Percentiles rank a stretch among this genome's conserved stretches.
Evolutionary conservation across 2,888 invertebrate genomes (phyloP).

Genomic region (Oithona nana): DNA sequence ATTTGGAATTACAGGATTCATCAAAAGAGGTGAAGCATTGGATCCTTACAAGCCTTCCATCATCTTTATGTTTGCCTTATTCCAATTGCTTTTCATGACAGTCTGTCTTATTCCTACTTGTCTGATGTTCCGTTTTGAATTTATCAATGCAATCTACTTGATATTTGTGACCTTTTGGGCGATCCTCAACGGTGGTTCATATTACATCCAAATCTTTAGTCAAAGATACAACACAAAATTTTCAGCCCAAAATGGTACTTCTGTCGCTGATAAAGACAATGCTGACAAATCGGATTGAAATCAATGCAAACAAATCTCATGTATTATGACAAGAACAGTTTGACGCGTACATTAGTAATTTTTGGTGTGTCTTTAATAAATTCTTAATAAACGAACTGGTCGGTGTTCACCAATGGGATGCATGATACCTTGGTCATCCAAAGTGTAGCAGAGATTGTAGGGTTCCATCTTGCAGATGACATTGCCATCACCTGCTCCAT

Average conservation of each 20-base stretch:
- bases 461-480: conserved; percentile 10
- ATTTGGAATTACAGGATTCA: too few species aligned
- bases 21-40: not conserved
- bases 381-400: not conserved
- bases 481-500: not conserved
- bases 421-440: conserved; percentile 10
- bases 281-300: too few species aligned
- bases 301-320: too few species aligned
- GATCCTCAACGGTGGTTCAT: conserved; percentile 8
- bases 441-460: conserved; percentile 8
- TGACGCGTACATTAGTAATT: too few species aligned
- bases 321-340: too few species aligned
- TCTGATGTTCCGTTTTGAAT: not conserved
- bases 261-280: too few species aligned
- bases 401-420: conserved; percentile 12
- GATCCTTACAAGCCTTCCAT: not conserved
- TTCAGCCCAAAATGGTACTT: too few species aligned
- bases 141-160: conserved; percentile 1
- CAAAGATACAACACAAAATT: conserved; percentile 2
- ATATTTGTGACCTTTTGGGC: not conserved
- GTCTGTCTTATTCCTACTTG: not conserved
- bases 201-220: conserved; percentile 11
- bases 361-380: too few species aligned
- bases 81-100: not conserved
- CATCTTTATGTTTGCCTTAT: not conserved